Conservation (phyloP, 1,140 invertebrate species). For the Drosophila kohkoa region DNA sequence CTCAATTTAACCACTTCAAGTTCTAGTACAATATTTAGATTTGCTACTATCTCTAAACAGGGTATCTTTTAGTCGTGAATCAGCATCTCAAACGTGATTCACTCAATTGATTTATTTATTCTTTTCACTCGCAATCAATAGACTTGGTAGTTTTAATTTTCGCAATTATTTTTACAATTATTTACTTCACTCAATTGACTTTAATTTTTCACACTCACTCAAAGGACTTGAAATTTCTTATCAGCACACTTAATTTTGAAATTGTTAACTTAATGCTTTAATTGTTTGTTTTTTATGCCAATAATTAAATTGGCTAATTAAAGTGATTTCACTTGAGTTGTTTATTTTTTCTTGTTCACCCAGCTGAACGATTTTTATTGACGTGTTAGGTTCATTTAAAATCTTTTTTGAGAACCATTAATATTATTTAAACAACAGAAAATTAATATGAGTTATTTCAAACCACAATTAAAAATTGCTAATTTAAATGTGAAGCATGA, state of each 20-base stretch:
- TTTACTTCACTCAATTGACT: background rate
- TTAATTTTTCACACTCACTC: background rate
- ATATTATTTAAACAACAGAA: constrained; percentile 4
- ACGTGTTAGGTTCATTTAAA: too few species aligned
- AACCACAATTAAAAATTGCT: background rate
- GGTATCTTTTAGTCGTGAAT: background rate
- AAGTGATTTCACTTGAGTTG: too few species aligned
- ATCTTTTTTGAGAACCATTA: background rate
- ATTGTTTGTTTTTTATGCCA: too few species aligned
- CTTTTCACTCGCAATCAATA: background rate
- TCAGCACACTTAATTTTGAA: background rate
- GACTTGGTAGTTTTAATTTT: background rate
- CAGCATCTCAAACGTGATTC: background rate
- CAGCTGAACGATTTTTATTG: too few species aligned
- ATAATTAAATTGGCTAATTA: too few species aligned
- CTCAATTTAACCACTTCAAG: background rate
- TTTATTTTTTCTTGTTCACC: too few species aligned
- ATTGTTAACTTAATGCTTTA: too few species aligned
- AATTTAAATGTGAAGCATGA: background rate
- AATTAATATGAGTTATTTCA: constrained; percentile 1
- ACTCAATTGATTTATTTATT: background rate
- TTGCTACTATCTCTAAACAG: background rate
- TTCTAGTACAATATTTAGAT: background rate
- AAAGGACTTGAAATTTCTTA: constrained; percentile 5
- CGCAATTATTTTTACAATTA: background rate